Evolutionary conservation across 2,113 vertebrate genomes (phyloP).

Genomic region (Elaphurus davidianus): DNA sequence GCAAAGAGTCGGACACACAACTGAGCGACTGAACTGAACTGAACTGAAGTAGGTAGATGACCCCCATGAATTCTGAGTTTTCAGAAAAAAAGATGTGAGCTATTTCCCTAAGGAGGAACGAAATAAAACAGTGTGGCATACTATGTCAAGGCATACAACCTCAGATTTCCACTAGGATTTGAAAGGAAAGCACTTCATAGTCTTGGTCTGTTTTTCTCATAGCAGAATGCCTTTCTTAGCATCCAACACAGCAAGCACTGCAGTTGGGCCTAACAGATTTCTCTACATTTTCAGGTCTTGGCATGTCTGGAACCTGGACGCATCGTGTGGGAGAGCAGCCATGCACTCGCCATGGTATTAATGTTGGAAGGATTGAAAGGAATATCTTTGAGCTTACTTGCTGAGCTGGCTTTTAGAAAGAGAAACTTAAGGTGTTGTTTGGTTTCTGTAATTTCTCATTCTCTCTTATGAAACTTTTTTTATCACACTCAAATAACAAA

Average conservation of each 20-base stretch:
- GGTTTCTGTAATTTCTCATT: constrained; percentile 14
- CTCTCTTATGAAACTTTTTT: neutral
- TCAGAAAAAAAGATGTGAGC: neutral
- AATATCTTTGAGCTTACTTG: neutral
- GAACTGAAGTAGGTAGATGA: neutral
- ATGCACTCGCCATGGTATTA: neutral
- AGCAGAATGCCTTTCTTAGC: neutral
- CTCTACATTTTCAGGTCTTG: neutral
- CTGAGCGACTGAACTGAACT: too few species aligned
- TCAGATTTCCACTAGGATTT: neutral
- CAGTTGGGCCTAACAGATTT: neutral
- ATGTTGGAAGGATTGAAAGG: neutral
- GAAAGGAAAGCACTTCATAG: neutral
- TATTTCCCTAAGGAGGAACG: neutral
- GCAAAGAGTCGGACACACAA: too few species aligned
- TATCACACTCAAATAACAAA: neutral
- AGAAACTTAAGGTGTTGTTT: neutral
- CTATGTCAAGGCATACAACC: neutral
- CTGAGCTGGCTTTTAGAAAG: neutral
- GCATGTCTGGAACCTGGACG: neutral
- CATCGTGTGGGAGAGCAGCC: neutral
- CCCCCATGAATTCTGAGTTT: neutral
- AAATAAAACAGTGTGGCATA: neutral
- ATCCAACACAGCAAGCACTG: neutral
- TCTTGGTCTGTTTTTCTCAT: neutral